phyloP scores from a whole-genome alignment of 2,113 vertebrate genomes.

The Lanius ludovicianus region DNA sequence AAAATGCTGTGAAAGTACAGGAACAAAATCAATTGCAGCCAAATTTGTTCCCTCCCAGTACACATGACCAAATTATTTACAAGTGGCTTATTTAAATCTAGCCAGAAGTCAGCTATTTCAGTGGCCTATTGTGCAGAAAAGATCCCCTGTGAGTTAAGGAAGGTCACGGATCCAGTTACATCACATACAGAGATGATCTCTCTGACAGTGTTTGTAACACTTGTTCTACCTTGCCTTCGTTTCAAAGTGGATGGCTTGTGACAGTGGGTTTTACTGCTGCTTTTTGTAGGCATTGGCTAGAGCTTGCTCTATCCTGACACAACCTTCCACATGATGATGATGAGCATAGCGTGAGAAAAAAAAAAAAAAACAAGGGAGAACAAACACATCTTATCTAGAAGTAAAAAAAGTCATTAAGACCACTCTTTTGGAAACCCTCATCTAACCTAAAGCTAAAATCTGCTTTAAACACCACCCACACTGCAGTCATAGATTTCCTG shows the following conservation, averaged over 20 bases:
- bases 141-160: background rate
- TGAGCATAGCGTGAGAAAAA: background rate
- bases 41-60: constrained; percentile 64
- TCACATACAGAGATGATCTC: background rate
- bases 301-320: background rate
- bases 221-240: background rate
- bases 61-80: constrained; percentile 69
- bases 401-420: background rate
- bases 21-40: constrained; percentile 61
- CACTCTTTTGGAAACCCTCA: background rate
- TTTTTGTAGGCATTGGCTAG: background rate
- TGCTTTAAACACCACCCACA: constrained; percentile 8
- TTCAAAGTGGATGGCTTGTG: background rate
- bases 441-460: constrained; percentile 41
- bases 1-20: constrained; percentile 56
- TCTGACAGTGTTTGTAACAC: background rate
- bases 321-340: background rate
- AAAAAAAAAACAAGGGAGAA: background rate
- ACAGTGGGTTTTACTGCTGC: background rate
- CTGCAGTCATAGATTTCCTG: constrained; percentile 42
- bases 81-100: constrained; percentile 63
- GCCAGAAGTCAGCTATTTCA: constrained; percentile 45
- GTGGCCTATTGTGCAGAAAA: constrained; percentile 24
- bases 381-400: background rate
- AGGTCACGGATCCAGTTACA: background rate